phyloP scores from a whole-genome alignment of 2,888 invertebrate genomes.

The Mellilla xanthometata region DNA sequence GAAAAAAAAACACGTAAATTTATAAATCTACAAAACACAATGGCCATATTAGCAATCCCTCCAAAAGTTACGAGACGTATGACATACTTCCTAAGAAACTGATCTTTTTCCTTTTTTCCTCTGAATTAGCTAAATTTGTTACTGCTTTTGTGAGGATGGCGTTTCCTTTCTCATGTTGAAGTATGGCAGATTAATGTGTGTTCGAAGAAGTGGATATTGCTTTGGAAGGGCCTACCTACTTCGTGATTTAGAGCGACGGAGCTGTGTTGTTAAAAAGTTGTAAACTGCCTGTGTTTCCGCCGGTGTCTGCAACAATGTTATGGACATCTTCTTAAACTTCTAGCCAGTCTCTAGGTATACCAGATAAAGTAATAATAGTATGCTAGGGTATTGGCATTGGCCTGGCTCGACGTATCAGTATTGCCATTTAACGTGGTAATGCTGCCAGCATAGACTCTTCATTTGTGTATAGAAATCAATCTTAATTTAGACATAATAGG shows the following conservation, averaged over 20 bases:
- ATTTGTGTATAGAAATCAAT: too few species aligned
- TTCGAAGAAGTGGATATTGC: slow-evolving; percentile 81
- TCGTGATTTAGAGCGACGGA: slow-evolving; percentile 76
- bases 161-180: slow-evolving; percentile 75
- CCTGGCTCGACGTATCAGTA: too few species aligned
- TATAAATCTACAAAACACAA: too few species aligned
- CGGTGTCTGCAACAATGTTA: slow-evolving; percentile 63
- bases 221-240: slow-evolving; percentile 75
- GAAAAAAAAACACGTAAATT: too few species aligned
- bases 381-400: too few species aligned
- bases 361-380: too few species aligned
- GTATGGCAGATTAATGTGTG: slow-evolving; percentile 77
- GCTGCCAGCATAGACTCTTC: too few species aligned
- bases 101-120: slow-evolving; percentile 29
- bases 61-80: slow-evolving; percentile 5
- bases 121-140: slow-evolving; percentile 54
- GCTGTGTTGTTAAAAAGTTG: slow-evolving; percentile 77
- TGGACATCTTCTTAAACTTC: too few species aligned
- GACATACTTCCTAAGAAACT: slow-evolving; percentile 2
- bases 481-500: too few species aligned
- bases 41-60: too few species aligned
- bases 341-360: too few species aligned
- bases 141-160: slow-evolving; percentile 57
- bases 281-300: slow-evolving; percentile 79
- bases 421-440: too few species aligned